Percentiles rank a stretch among this genome's conserved stretches.
Conservation (phyloP, 2,797 vertebrate species). For the Aselliscus stoliczkanus region DNA sequence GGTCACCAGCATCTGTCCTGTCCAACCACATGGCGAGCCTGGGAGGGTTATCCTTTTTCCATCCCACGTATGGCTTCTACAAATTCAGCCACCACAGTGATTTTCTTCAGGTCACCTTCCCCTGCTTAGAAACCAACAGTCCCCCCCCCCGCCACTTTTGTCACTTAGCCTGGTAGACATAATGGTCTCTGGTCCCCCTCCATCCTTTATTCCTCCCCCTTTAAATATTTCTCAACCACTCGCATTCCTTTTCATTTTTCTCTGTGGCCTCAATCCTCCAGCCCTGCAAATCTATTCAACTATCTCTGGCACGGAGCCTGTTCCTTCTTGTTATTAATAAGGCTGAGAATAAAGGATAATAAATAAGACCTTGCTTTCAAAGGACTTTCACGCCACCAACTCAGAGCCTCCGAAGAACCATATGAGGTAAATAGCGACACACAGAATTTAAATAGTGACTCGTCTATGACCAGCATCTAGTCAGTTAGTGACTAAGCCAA, state of each 20-base stretch:
- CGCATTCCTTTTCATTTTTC: constrained; percentile 16
- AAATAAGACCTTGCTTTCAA: constrained; percentile 29
- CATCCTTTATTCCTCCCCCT: fast-evolving
- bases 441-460: not conserved
- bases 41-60: not conserved
- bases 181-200: not conserved
- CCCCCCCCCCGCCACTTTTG: not conserved
- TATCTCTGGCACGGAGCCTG: not conserved
- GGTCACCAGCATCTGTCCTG: not conserved
- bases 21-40: not conserved
- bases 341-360: constrained; percentile 25
- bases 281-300: constrained; percentile 22
- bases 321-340: constrained; percentile 50
- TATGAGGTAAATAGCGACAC: not conserved
- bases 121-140: not conserved
- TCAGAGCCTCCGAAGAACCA: not conserved
- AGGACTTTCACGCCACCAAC: not conserved
- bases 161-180: not conserved
- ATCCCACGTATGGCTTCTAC: not conserved
- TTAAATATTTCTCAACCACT: not conserved
- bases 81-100: not conserved
- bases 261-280: not conserved
- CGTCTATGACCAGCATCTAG: not conserved
- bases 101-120: constrained; percentile 13
- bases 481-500: not conserved